Percentiles rank a stretch among this genome's conserved stretches.
Conservation (phyloP, 2,888 invertebrate species). For the Brassicogethes aeneus region DNA sequence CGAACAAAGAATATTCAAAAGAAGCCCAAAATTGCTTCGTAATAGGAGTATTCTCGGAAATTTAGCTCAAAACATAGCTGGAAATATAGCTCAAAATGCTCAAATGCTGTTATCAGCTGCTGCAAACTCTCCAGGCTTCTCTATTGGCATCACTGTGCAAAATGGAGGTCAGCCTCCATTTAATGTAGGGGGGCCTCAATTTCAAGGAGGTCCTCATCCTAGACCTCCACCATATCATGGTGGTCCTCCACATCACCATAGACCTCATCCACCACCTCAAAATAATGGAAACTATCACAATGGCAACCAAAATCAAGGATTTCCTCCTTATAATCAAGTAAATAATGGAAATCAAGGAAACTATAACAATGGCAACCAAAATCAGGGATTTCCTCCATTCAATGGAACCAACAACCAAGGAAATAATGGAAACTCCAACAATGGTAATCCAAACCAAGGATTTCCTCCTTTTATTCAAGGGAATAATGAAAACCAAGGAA, state of each 20-base stretch:
- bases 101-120: too few species aligned
- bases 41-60: too few species aligned
- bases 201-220: constrained; percentile 1
- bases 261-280: not conserved
- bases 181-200: too few species aligned
- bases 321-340: constrained; percentile 1
- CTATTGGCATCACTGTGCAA: too few species aligned
- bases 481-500: constrained; percentile 1
- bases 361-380: not conserved
- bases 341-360: constrained; percentile 1
- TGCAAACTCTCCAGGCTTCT: too few species aligned
- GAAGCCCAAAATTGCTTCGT: too few species aligned
- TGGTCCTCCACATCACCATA: constrained; percentile 1
- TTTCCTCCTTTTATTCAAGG: too few species aligned
- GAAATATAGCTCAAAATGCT: too few species aligned
- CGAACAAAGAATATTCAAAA: too few species aligned
- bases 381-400: constrained; percentile 1
- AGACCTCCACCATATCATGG: constrained; percentile 1
- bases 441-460: too few species aligned
- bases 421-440: constrained; percentile 5
- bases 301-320: not conserved
- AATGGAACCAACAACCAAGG: not conserved
- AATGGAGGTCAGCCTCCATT: not conserved
- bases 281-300: not conserved
- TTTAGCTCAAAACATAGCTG: too few species aligned